phyloP scores from a whole-genome alignment of 2,113 vertebrate genomes.

The Mormyrus lacerda region DNA sequence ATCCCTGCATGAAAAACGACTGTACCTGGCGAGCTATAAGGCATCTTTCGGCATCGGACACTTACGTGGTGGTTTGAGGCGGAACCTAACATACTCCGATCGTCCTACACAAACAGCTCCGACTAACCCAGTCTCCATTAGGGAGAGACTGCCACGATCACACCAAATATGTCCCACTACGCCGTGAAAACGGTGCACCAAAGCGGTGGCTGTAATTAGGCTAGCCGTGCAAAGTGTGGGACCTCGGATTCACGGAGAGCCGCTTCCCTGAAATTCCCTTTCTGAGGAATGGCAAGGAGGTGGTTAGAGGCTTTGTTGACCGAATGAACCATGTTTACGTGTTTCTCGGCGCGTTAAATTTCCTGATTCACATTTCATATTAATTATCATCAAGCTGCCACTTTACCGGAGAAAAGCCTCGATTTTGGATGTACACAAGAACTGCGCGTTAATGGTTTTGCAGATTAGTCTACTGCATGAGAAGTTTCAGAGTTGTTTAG shows the following conservation, averaged over 20 bases:
- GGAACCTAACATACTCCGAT: conserved; percentile 19
- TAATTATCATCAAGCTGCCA: neutral
- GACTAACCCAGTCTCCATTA: conserved; percentile 21
- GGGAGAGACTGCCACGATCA: conserved; percentile 26
- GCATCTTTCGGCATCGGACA: neutral
- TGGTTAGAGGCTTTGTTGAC: neutral
- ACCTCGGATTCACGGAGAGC: neutral
- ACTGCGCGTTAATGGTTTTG: neutral
- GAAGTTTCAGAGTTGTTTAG: neutral
- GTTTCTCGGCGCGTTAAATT: neutral
- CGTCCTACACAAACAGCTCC: conserved; percentile 17
- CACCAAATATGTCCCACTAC: neutral
- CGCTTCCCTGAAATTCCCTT: neutral
- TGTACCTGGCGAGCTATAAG: neutral
- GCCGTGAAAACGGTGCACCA: neutral
- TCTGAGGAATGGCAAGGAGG: neutral
- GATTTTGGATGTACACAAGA: neutral
- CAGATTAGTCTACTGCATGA: neutral
- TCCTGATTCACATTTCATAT: neutral
- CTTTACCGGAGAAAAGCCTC: neutral
- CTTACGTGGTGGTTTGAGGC: neutral
- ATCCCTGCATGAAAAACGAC: neutral
- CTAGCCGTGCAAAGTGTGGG: conserved; percentile 13
- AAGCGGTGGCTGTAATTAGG: conserved; percentile 3
- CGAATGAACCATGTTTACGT: neutral